These are phyloP conservation scores for Microcebus murinus DNA, from an alignment of 2,113 vertebrate species.

Conservation along the genomic window DNA sequence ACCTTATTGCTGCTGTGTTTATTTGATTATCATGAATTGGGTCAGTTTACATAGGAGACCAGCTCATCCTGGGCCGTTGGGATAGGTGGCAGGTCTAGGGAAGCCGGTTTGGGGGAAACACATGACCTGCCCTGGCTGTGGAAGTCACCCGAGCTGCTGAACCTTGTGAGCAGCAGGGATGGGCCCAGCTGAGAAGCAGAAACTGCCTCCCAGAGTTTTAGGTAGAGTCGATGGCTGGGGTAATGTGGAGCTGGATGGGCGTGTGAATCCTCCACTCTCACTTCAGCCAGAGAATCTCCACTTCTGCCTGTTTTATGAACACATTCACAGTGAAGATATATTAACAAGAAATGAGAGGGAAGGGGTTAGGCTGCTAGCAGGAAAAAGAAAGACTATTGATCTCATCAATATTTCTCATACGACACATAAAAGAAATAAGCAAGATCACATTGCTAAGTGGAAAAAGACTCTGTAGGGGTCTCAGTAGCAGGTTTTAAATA, in stretches of 20 bases:
- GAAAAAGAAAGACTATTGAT: not conserved
- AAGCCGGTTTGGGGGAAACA: not conserved
- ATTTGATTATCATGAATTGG: not conserved
- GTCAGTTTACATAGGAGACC: not conserved
- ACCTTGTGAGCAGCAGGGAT: not conserved
- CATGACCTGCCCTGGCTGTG: accelerated
- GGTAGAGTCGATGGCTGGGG: not conserved
- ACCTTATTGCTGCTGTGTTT: not conserved
- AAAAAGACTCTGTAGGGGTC: not conserved
- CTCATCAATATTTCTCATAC: not conserved
- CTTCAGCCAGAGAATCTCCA: not conserved
- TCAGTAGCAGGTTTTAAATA: not conserved
- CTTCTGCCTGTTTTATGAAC: not conserved
- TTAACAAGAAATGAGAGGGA: not conserved
- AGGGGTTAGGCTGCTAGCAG: not conserved
- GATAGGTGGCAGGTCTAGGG: not conserved
- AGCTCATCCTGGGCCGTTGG: not conserved
- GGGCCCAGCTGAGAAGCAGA: not conserved
- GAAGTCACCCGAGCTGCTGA: not conserved
- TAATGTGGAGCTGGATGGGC: not conserved
- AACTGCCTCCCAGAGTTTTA: not conserved
- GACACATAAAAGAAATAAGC: not conserved
- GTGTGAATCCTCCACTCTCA: not conserved
- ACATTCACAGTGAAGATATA: not conserved
- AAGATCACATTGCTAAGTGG: not conserved